A percentile compares a stretch with the other conserved stretches of the same genome.
Evolutionary conservation across 92 coral and sea anemone genomes (phyloP).

Genomic region (Actinostola sp.): DNA sequence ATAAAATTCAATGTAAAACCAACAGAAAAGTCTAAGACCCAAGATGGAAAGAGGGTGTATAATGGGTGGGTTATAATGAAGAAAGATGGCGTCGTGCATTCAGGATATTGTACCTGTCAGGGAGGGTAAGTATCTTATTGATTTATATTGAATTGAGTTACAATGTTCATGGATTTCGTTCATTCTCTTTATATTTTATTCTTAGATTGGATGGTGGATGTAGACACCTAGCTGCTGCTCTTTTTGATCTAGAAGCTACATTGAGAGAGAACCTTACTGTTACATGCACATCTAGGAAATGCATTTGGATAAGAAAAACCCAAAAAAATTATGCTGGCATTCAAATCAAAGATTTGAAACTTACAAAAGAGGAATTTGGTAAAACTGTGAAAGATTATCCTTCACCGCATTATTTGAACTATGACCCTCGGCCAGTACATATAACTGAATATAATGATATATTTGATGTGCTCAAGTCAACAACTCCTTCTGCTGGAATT

Average conservation of each 20-base stretch:
- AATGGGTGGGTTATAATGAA: slow-evolving; percentile 40
- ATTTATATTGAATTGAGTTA: slow-evolving; percentile 35
- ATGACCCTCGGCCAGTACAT: no score
- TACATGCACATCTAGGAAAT: slow-evolving; percentile 64
- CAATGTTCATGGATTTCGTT: slow-evolving; percentile 50
- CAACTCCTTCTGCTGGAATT: no score
- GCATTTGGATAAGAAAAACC: slow-evolving; percentile 53
- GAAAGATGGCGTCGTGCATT: slow-evolving; percentile 12
- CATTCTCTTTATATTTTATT: slow-evolving; percentile 52
- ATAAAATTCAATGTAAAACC: slow-evolving; percentile 54
- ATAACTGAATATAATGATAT: no score
- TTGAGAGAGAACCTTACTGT: slow-evolving; percentile 40
- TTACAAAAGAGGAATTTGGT: slow-evolving; percentile 62
- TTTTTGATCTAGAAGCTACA: slow-evolving; percentile 60
- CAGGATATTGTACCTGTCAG: background rate
- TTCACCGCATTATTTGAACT: slow-evolving; percentile 25
- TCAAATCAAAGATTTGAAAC: slow-evolving; percentile 35
- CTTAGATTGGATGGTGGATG: slow-evolving; percentile 51
- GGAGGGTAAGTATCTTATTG: no score
- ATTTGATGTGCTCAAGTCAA: no score
- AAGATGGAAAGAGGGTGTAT: slow-evolving; percentile 47
- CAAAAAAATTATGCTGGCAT: slow-evolving; percentile 43
- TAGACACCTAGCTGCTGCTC: slow-evolving; percentile 62
- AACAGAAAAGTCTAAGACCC: slow-evolving; percentile 45
- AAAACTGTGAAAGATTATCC: slow-evolving; percentile 31